Conservation (phyloP, 2,888 invertebrate species). For the Strigamia maritima region DNA sequence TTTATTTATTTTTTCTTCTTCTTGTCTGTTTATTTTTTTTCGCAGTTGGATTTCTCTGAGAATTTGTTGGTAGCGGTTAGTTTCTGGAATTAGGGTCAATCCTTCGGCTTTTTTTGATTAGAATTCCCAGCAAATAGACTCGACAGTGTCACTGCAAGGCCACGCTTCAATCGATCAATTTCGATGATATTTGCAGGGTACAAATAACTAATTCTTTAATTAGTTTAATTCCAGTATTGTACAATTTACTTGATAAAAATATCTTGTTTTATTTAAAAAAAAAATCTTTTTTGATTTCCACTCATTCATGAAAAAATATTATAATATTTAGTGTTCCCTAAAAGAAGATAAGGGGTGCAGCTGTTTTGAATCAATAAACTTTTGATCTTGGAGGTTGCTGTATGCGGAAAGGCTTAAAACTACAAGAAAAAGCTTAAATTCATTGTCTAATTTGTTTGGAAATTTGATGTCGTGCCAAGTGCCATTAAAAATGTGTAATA, state of each 20-base stretch:
- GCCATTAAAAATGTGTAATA: too few species aligned
- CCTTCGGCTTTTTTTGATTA: constrained; percentile 19
- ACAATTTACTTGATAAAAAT: too few species aligned
- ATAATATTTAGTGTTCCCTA: neutral
- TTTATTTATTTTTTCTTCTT: too few species aligned
- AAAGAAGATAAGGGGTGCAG: neutral
- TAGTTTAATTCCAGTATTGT: neutral
- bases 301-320: neutral
- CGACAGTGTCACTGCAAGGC: neutral
- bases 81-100: neutral
- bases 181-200: neutral
- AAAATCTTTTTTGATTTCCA: neutral
- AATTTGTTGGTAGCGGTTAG: neutral
- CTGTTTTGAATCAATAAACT: neutral
- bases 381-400: neutral
- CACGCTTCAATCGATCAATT: neutral
- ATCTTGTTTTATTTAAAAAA: too few species aligned
- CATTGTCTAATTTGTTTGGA: too few species aligned
- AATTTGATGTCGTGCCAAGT: too few species aligned
- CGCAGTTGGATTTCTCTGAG: neutral
- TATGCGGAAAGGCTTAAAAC: neutral
- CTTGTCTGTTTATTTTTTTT: neutral
- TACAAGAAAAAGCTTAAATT: too few species aligned
- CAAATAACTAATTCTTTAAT: neutral
- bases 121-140: neutral